phyloP scores from a whole-genome alignment of 2,888 invertebrate species.

The Drosophila borborema region DNA sequence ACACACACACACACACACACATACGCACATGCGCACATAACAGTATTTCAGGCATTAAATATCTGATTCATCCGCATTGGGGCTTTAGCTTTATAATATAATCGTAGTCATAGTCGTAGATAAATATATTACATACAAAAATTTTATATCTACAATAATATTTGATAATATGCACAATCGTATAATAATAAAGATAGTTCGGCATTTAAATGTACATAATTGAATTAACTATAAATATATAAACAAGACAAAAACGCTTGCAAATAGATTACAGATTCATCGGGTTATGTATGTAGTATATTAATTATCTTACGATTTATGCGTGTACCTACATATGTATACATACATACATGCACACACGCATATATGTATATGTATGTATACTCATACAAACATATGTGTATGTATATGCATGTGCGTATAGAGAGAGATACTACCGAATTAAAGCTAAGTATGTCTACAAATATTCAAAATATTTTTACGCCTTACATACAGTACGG shows the following conservation, averaged over 20 bases:
- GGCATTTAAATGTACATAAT: constrained; percentile 66
- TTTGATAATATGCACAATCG: constrained; percentile 53
- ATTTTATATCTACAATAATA: constrained; percentile 70
- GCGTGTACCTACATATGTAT: constrained; percentile 28
- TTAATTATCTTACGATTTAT: constrained; percentile 23
- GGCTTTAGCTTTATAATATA: constrained; percentile 37
- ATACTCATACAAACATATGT: constrained; percentile 10
- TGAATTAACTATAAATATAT: constrained; percentile 54
- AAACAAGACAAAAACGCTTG: constrained; percentile 78
- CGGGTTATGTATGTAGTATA: constrained; percentile 41
- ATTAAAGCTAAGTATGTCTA: constrained; percentile 38
- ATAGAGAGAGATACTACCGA: constrained; percentile 35
- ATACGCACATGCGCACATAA: constrained; percentile 17
- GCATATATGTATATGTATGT: too few relatives aligned
- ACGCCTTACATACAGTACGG: constrained; percentile 41
- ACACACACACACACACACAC: constrained; percentile 3
- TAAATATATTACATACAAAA: constrained; percentile 70
- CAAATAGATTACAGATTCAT: constrained; percentile 68
- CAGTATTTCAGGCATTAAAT: constrained; percentile 18
- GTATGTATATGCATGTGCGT: constrained; percentile 21
- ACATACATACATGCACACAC: constrained; percentile 22
- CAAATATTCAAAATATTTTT: constrained; percentile 51
- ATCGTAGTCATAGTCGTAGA: constrained; percentile 44
- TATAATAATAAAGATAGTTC: constrained; percentile 58
- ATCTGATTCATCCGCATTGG: constrained; percentile 26